Evolutionary conservation across 1,140 invertebrate genomes (phyloP).

Genomic region (Drosophila bocki): DNA sequence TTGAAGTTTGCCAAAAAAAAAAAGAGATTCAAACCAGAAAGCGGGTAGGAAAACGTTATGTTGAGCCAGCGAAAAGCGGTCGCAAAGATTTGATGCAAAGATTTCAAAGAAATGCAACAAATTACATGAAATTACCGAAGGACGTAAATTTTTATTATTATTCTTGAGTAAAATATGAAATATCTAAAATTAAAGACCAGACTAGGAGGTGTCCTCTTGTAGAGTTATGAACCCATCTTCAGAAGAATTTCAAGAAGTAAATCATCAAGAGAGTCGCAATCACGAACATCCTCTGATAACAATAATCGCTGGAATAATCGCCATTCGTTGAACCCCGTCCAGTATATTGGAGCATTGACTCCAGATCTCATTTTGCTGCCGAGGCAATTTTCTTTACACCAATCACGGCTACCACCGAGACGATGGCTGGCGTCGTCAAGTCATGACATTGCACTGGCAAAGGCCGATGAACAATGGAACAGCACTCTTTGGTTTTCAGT

Average conservation of each 20-base stretch:
- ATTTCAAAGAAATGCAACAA: constrained; percentile 30
- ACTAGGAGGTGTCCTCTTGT: background rate
- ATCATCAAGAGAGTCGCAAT: constrained; percentile 17
- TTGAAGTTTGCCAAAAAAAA: constrained; percentile 22
- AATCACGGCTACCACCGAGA: constrained; percentile 20
- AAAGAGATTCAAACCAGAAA: constrained; percentile 3
- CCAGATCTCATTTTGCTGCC: constrained; percentile 30
- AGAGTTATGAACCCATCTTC: constrained; percentile 1
- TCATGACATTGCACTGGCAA: constrained; percentile 42
- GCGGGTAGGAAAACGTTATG: constrained; percentile 9
- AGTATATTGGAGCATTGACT: constrained; percentile 35
- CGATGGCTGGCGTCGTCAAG: constrained; percentile 32
- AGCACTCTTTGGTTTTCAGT: constrained; percentile 24
- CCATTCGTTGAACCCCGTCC: constrained; percentile 36
- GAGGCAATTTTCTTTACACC: constrained; percentile 44
- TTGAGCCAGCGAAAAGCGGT: constrained; percentile 28
- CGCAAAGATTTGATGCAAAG: constrained; percentile 26
- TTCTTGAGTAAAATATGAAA: background rate
- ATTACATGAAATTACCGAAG: constrained; percentile 2
- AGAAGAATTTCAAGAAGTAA: background rate
- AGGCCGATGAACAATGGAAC: constrained; percentile 25
- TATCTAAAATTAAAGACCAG: no score
- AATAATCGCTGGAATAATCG: constrained; percentile 26
- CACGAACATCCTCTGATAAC: constrained; percentile 28
- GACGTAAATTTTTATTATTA: background rate